phyloP scores from a whole-genome alignment of 2,888 invertebrate species.

The Artemia sinica region DNA sequence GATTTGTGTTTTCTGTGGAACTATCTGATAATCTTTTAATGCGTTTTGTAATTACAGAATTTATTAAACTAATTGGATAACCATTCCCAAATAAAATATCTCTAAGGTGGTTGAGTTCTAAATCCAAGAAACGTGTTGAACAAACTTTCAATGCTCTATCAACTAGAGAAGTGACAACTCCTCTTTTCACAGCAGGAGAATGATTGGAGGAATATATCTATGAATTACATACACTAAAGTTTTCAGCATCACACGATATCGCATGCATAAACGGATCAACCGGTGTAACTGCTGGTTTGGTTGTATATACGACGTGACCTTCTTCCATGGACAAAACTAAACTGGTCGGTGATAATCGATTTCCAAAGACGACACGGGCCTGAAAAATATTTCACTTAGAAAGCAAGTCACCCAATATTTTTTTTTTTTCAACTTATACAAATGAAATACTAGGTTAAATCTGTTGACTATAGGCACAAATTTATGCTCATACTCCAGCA shows the following conservation, averaged over 20 bases:
- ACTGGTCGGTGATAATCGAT: constrained; percentile 80
- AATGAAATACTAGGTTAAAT: not conserved
- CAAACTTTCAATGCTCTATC: too few relatives aligned
- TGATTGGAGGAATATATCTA: too few relatives aligned
- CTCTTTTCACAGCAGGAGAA: too few relatives aligned
- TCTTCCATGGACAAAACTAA: constrained; percentile 81
- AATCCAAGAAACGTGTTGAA: too few relatives aligned
- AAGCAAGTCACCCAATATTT: constrained; percentile 15
- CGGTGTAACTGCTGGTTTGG: constrained; percentile 80
- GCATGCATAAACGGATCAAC: constrained; percentile 91
- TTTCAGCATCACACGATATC: constrained; percentile 81
- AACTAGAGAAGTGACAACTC: too few relatives aligned
- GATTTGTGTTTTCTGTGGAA: too few relatives aligned
- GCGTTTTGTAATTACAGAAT: too few relatives aligned
- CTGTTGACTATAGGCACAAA: not conserved
- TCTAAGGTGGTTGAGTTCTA: too few relatives aligned
- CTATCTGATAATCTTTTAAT: too few relatives aligned
- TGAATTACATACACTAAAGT: constrained; percentile 45
- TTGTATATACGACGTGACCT: constrained; percentile 81
- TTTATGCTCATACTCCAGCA: not conserved
- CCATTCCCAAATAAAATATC: too few relatives aligned
- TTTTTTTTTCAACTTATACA: not conserved
- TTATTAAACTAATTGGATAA: too few relatives aligned
- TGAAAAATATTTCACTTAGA: constrained; percentile 30
- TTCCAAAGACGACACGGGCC: constrained; percentile 87